Evolutionary conservation across 2,797 vertebrate genomes (phyloP), one percentile per base, ranked within the genome.

Genomic region (Masticophis lateralis): DNA sequence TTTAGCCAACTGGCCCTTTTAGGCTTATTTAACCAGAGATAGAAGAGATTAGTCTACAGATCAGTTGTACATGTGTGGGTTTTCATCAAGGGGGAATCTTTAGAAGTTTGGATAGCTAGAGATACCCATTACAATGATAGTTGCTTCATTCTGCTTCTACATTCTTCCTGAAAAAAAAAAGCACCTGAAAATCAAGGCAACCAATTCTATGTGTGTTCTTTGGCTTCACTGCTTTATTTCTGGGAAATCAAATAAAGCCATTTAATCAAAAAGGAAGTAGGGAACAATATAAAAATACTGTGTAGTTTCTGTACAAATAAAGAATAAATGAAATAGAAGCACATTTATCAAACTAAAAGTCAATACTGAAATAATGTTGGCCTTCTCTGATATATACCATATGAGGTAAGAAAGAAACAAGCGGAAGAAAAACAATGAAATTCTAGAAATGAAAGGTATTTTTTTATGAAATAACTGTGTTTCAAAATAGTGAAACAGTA

Each of bases 261-360:
- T 97, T 97, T 97, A 97, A 97, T 97, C 96, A 98, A 97, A 97
- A 98, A 95, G 91, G 96, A 96, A 97, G 95, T 96, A 86, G 91
- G 94, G 97, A 97, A 97, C 96, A 96, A 96, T 97, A 96, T 97
- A 96, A 97, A 92, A 96, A 96, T 95, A 96, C 96, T 96, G 92
- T 95, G 95, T 96, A 96, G 96, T 93, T 97, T 97, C 96, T 97
- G 89, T 92, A 96, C 96, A 97, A 97, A 97, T 96, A 97, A 97
- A 97, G 92, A 94, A 97, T 95, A 96, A 97, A 97, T 97, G 95
- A 96, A 97, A 97, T 94, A 97, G 97, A 97, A 97, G 94, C 93
- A 96, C 97, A 96, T 98, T 97, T 95, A 96, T 97, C 96, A 97
- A 97, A 95, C 96, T 96, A 93, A 96, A 97, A 96, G 96, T 97